Percentiles rank a stretch among this genome's conserved stretches.
Evolutionary conservation across 2,113 vertebrate genomes (phyloP).

Genomic region (Bolborhynchus lineola): DNA sequence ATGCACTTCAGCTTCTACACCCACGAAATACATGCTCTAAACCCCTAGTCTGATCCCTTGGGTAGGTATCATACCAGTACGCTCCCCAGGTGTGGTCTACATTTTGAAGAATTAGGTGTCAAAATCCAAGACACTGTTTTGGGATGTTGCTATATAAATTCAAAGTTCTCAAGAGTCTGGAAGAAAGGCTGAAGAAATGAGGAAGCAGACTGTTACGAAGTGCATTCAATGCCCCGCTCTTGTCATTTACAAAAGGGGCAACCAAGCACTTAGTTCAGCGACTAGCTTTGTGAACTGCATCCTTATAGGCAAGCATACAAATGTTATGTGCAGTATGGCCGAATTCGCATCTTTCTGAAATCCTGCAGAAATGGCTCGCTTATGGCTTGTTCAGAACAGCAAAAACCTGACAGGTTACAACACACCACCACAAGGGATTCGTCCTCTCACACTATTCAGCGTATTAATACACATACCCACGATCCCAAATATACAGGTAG

Average conservation of each 20-base stretch:
- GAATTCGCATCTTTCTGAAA: background rate
- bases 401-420: background rate
- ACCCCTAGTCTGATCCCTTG: background rate
- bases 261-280: background rate
- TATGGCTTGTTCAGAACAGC: background rate
- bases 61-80: background rate
- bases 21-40: background rate
- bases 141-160: background rate
- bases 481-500: conserved; percentile 88
- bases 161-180: background rate
- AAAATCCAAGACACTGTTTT: background rate
- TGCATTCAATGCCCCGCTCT: background rate
- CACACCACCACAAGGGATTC: background rate
- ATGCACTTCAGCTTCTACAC: background rate
- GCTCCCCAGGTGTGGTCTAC: fast-evolving
- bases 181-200: background rate
- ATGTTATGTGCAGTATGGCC: background rate
- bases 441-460: background rate
- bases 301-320: background rate
- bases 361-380: background rate
- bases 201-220: background rate
- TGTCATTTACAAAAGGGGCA: background rate
- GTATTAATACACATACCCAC: conserved; percentile 74
- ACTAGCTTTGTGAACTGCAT: background rate
- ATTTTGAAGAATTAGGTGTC: background rate